Evolutionary conservation across 2,113 vertebrate species (phyloP).

Genomic region (human): GRCh38 chr13:98972001-98972500

Average conservation of each 20-base stretch:
- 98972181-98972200: neutral
- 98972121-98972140: neutral
- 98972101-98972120: neutral
- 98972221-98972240: neutral
- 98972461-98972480: neutral
- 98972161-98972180: neutral
- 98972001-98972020: neutral
- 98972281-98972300: neutral
- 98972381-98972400: neutral
- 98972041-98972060: neutral
- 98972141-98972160: neutral
- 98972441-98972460: neutral
- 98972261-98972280: neutral
- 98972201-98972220: neutral
- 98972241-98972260: neutral
- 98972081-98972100: neutral
- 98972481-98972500: neutral
- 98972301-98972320: neutral
- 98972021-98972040: neutral
- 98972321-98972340: neutral
- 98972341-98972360: neutral
- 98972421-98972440: neutral
- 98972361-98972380: neutral
- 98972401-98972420: neutral
- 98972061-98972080: neutral